These are phyloP conservation scores for Thelohanellus kitauei DNA, from an alignment of 30 jellyfish, hydroid and myxozoan species.

Conservation along the genomic window DNA sequence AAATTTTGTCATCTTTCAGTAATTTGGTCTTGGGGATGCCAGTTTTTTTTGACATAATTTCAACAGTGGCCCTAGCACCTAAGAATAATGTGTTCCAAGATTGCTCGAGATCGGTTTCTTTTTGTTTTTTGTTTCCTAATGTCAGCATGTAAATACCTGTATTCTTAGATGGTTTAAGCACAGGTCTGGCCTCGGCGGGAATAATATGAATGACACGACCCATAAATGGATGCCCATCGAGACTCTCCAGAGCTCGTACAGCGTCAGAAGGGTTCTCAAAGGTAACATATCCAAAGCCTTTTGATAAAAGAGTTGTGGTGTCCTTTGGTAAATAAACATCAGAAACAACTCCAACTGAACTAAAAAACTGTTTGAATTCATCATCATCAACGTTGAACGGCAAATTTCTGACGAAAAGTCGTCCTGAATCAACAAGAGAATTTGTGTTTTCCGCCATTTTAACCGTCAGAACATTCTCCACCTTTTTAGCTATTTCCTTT, in stretches of 20 bases:
- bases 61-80: conserved; percentile 67
- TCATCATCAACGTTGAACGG: conserved; percentile 48
- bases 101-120: conserved; percentile 11
- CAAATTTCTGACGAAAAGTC: conserved; percentile 48
- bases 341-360: conserved; percentile 33
- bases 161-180: not conserved
- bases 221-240: conserved; percentile 45
- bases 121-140: conserved; percentile 3
- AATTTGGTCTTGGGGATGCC: not conserved
- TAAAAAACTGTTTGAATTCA: conserved; percentile 19
- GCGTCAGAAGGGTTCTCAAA: conserved; percentile 79
- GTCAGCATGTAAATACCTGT: conserved; percentile 10
- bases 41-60: conserved; percentile 17
- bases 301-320: conserved; percentile 19
- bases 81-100: conserved; percentile 82
- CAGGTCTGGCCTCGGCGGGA: conserved; percentile 26
- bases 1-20: conserved; percentile 10
- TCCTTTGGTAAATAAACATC: conserved; percentile 58
- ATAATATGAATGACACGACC: conserved; percentile 58
- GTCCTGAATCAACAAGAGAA: conserved; percentile 61
- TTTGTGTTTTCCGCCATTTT: conserved; percentile 15
- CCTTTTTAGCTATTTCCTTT: no score
- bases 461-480: not conserved
- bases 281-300: conserved; percentile 64
- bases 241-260: conserved; percentile 24